These are phyloP conservation scores for Tribolium freemani DNA, from an alignment of 2,888 invertebrate species.

Conservation along the genomic window DNA sequence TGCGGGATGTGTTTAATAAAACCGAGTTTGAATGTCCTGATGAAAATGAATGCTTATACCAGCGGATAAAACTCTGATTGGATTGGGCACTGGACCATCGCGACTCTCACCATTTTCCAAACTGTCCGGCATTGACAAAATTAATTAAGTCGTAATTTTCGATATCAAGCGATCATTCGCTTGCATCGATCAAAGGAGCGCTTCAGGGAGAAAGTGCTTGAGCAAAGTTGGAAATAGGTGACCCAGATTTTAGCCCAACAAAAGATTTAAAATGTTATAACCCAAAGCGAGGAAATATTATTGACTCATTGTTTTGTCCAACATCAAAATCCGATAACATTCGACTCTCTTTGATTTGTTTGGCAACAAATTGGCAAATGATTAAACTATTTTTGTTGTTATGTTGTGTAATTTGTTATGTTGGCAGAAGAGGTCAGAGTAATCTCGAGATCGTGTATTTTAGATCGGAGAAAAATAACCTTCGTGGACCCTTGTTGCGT, in stretches of 20 bases:
- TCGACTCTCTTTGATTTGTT: too few species aligned
- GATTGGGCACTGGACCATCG: slow-evolving; percentile 37
- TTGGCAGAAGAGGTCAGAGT: too few species aligned
- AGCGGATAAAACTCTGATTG: slow-evolving; percentile 31
- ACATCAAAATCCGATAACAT: too few species aligned
- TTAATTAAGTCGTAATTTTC: slow-evolving; percentile 34
- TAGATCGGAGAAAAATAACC: not conserved
- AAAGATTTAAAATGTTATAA: not conserved
- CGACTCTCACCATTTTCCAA: slow-evolving; percentile 31
- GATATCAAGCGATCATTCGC: not conserved
- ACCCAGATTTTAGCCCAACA: not conserved
- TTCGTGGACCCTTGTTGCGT: not conserved
- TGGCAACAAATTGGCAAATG: too few species aligned
- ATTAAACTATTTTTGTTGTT: too few species aligned
- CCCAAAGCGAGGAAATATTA: too few species aligned
- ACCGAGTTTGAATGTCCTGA: slow-evolving; percentile 14
- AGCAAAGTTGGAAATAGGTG: not conserved
- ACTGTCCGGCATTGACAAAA: slow-evolving; percentile 29
- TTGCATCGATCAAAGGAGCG: not conserved
- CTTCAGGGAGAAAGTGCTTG: not conserved
- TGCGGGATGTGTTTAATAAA: slow-evolving; percentile 31
- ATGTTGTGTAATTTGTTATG: too few species aligned
- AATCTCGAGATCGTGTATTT: not conserved
- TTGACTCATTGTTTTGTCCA: too few species aligned
- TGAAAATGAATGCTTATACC: slow-evolving; percentile 32